phyloP scores from a whole-genome alignment of 64 coral and sea anemone genomes.

The Pachyseris speciosa region DNA sequence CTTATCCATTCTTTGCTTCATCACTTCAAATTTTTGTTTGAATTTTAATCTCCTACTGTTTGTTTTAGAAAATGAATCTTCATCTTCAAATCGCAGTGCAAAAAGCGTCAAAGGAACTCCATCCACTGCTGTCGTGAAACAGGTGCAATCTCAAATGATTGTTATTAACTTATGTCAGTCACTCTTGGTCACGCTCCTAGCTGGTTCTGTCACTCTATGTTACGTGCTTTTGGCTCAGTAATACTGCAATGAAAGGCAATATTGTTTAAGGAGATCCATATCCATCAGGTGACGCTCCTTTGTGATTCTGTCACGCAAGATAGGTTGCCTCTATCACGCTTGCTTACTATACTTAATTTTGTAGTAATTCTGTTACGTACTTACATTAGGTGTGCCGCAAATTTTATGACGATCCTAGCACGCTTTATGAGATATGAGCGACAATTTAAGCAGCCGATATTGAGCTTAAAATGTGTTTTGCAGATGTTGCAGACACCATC shows the following conservation, averaged over 20 bases:
- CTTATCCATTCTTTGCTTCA: not conserved
- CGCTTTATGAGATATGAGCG: not conserved
- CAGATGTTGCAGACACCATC: slow-evolving; percentile 73
- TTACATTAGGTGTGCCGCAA: too few relatives aligned
- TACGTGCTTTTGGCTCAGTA: too few relatives aligned
- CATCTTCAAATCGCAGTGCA: not conserved
- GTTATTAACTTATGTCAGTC: not conserved
- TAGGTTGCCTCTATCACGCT: too few relatives aligned
- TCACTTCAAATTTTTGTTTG: too few relatives aligned
- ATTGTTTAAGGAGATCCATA: too few relatives aligned
- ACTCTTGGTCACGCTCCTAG: not conserved
- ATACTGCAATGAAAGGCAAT: too few relatives aligned
- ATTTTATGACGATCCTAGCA: too few relatives aligned
- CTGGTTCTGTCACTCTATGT: too few relatives aligned
- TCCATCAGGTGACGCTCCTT: too few relatives aligned
- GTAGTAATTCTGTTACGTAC: too few relatives aligned
- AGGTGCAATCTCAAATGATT: not conserved
- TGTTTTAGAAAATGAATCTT: slow-evolving; percentile 6
- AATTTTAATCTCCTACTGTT: not conserved
- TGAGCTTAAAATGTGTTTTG: not conserved
- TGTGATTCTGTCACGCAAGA: too few relatives aligned
- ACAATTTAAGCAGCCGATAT: not conserved
- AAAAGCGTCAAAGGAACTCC: not conserved
- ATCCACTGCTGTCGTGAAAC: not conserved
- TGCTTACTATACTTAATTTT: too few relatives aligned